These are phyloP conservation scores for Choreutis nemorana DNA, from an alignment of 2,888 invertebrate species.

Conservation along the genomic window DNA sequence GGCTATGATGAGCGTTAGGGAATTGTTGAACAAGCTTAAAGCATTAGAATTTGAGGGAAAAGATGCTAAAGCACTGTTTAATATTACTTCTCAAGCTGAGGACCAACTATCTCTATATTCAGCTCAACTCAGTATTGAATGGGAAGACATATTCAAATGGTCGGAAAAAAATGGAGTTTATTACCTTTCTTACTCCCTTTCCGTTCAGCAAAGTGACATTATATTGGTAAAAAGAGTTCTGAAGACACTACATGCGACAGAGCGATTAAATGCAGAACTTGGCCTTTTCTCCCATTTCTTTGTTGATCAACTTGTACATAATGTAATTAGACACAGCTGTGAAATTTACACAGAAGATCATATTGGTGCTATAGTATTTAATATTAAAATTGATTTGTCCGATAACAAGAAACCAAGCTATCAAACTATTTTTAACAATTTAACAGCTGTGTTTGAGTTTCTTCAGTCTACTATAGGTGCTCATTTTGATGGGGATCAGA, in stretches of 20 bases:
- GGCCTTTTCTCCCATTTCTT: slow-evolving; percentile 52
- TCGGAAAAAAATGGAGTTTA: slow-evolving; percentile 38
- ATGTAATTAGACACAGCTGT: slow-evolving; percentile 49
- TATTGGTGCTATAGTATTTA: slow-evolving; percentile 46
- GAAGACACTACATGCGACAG: slow-evolving; percentile 40
- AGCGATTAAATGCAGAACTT: slow-evolving; percentile 47
- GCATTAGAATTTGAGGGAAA: slow-evolving; percentile 36
- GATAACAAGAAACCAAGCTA: slow-evolving; percentile 39
- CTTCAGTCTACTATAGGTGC: slow-evolving; percentile 47
- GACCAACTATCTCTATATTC: slow-evolving; percentile 43
- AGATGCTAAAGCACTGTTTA: slow-evolving; percentile 28
- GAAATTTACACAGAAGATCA: slow-evolving; percentile 51
- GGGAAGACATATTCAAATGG: slow-evolving; percentile 55
- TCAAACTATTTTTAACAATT: slow-evolving; percentile 49
- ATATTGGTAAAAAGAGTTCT: slow-evolving; percentile 39
- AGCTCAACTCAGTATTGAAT: slow-evolving; percentile 48
- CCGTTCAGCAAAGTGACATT: slow-evolving; percentile 49
- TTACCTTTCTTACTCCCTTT: slow-evolving; percentile 38
- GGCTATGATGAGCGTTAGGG: slow-evolving; percentile 33
- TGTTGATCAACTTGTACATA: slow-evolving; percentile 39
- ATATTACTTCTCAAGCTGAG: slow-evolving; percentile 37
- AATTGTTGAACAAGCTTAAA: slow-evolving; percentile 26
- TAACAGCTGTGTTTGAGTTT: slow-evolving; percentile 55
- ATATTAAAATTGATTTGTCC: slow-evolving; percentile 42
- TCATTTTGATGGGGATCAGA: slow-evolving; percentile 38